Evolutionary conservation across 2,113 vertebrate genomes (phyloP), one percentile per base, ranked within the genome.

Genomic region (Melanerpes aurifrons): DNA sequence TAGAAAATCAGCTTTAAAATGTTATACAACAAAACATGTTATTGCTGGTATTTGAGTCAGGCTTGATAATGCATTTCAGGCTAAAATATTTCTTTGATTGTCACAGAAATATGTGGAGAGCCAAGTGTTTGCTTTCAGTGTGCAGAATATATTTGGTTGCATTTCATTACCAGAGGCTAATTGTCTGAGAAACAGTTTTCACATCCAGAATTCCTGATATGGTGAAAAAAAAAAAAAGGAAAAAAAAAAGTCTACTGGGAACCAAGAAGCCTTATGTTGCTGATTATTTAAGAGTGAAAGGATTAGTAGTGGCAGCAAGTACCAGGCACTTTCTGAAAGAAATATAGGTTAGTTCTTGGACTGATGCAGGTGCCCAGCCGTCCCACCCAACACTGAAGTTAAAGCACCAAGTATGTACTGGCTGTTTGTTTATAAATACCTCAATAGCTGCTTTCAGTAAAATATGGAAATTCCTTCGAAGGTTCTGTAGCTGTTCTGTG

Each of bases 41-140:
- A 96, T 97, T 97, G 95, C 93, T 94, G 93, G 97, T 96, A 97
- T 96, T 97, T 97, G 92, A 98, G 92, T 96, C 93, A 95, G 95
- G 92, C 96, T 97, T 94, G 94, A 96, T 97, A 98, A 98, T 98
- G 96, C 97, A 97, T 97, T 97, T 98, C 97, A 96, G 94, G 96
- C 93, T 95, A 87, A 97, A 97, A 96, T 97, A 95, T 97, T 98
- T 97, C 97, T 97, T 97, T 97, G 97, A 97, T 96, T 97, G 97
- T 96, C 96, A 96, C 95, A 96, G 84, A 98, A 98, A 89, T 96
- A 97, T 95, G 93, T 14, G 56, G 85, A 79, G 92, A 97, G 93
- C 93, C 93, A 89, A 97, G 92, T 87, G 74, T 95, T 97, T 96
- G 94, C 96, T 95, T 97, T 97, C 94, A 87, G 64, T 91, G 85